Evolutionary conservation across 2,797 vertebrate genomes (phyloP), one percentile per base, ranked within the genome.

Genomic region (Sebastes taczanowskii): DNA sequence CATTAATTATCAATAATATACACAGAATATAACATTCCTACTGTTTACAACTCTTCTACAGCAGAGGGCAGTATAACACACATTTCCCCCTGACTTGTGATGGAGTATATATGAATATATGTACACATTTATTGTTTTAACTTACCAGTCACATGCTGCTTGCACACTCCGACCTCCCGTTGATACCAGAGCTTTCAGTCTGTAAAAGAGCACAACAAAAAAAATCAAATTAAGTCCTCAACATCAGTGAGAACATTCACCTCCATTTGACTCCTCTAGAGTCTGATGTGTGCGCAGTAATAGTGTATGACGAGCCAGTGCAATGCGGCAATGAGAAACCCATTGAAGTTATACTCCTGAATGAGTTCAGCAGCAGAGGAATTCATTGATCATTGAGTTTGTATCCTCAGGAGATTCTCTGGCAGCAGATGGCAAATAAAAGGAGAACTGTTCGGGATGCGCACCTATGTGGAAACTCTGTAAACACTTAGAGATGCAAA

Each of bases 111-210:
- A 61, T 75, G 59, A 62, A 59, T 71, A 1, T 30, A 29, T 68
- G 25, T 49, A 27, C 46, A 66, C 34, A 27, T 35, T 53, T 72
- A 27, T 70, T 22, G 25, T 64, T 25, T 46, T 25, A 52, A 92
- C 97, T 94, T 93, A 99, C 98, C 98, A 99, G 95, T 99, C 98
- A 92, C 98, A 99, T 78, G 98, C 98, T 79, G 97, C 96, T 83
- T 99, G 98, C 34, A 99, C 97, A 4, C 97, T 99, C 86, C 97
- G 97, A 88, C 97, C 97, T 71, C 98, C 98, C 0, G 98, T 99
- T 6, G 98, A 98, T 32, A 97, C 97, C 93, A 99, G 90, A 16
- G 98, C 98, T 93, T 99, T 99, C 88, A 98, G 96, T 81, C 98
- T 99, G 88, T 66, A 92, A 82, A 56, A 74, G 85, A 87, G 32